Evolutionary conservation across 2,888 invertebrate species (phyloP).

Genomic region (Mesorhabditis belari): DNA sequence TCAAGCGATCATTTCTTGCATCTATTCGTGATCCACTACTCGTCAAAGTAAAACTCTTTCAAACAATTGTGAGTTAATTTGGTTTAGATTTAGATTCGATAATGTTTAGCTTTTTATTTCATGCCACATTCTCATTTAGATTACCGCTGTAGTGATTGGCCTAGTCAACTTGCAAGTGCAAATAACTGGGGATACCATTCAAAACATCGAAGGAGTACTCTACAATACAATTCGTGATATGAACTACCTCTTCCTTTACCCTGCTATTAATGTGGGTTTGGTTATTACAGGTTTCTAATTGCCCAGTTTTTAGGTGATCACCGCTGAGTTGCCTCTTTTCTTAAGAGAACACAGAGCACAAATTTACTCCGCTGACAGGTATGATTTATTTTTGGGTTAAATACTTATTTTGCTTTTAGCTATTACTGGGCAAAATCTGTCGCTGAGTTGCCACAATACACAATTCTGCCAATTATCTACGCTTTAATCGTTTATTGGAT

Average conservation of each 20-base stretch:
- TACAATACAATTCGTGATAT: conserved; percentile 60
- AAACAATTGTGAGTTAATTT: conserved; percentile 78
- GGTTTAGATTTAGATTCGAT: too few relatives aligned
- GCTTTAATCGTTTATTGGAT: conserved; percentile 77
- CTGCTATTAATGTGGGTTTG: too few relatives aligned
- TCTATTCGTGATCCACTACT: conserved; percentile 82
- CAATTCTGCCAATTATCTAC: conserved; percentile 75
- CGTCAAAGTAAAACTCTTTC: conserved; percentile 75
- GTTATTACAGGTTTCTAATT: too few relatives aligned
- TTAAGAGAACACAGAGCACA: conserved; percentile 80
- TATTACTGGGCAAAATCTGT: conserved; percentile 67
- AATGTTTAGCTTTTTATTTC: too few relatives aligned
- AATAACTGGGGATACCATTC: conserved; percentile 19
- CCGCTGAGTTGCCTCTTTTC: conserved; percentile 79
- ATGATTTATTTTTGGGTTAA: conserved; percentile 63
- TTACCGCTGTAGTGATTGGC: conserved; percentile 33
- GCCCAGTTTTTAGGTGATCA: conserved; percentile 73
- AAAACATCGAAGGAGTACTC: conserved; percentile 42
- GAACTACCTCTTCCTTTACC: conserved; percentile 87
- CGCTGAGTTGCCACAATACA: conserved; percentile 71
- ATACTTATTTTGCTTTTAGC: neutral
- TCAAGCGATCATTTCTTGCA: conserved; percentile 83
- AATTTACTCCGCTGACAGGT: conserved; percentile 82
- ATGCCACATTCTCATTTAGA: conserved; percentile 10
- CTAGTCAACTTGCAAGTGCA: conserved; percentile 31